These are phyloP conservation scores for Brachyrhaphis roseni DNA, from an alignment of 2,797 vertebrate genomes.

Conservation along the genomic window DNA sequence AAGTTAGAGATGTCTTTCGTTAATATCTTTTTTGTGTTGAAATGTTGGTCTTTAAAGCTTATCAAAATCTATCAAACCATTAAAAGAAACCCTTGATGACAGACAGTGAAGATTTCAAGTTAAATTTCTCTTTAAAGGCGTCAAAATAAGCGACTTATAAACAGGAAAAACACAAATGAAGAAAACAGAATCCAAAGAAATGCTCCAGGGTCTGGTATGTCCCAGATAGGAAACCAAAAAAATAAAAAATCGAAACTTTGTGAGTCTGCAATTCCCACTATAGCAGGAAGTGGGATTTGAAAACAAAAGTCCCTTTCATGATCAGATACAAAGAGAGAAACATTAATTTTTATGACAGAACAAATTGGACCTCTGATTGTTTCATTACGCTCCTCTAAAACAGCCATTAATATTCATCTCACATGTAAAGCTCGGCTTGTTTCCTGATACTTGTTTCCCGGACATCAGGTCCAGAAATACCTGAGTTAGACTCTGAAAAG, in stretches of 20 bases:
- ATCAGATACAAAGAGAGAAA: constrained; percentile 41
- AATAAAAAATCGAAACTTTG: background rate
- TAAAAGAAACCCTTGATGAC: background rate
- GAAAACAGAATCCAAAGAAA: constrained; percentile 6
- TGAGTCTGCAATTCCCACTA: constrained; percentile 52
- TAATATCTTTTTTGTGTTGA: background rate
- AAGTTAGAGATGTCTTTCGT: background rate
- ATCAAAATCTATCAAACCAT: background rate
- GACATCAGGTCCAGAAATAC: background rate
- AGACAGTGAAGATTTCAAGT: constrained; percentile 5
- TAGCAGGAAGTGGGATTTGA: constrained; percentile 25
- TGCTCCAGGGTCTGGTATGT: constrained; percentile 49
- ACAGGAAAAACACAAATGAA: constrained; percentile 17
- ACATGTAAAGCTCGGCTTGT: background rate
- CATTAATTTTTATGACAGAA: constrained; percentile 41
- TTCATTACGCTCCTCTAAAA: constrained; percentile 43
- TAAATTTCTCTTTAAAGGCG: constrained; percentile 21
- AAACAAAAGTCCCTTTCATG: constrained; percentile 67
- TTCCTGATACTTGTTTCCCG: background rate
- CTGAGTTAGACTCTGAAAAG: background rate
- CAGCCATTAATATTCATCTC: constrained; percentile 39
- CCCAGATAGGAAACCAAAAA: constrained; percentile 67
- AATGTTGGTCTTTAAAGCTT: background rate
- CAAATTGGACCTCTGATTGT: constrained; percentile 62
- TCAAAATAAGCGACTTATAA: constrained; percentile 27